phyloP scores from a whole-genome alignment of 35 echinoderm and acorn worm genomes.

The Ptychodera flava region DNA sequence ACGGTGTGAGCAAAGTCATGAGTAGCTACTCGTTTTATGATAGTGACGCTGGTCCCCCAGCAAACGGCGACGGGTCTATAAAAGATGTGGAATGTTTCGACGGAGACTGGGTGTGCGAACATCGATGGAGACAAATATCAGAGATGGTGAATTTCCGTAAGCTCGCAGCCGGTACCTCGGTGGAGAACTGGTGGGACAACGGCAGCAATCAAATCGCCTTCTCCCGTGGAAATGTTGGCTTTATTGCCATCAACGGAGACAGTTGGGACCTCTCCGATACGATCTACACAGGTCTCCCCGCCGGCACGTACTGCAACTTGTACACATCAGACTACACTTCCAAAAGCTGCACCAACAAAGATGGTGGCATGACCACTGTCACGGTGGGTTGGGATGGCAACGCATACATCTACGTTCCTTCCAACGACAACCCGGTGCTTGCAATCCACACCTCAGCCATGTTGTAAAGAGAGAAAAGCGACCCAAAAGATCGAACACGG shows the following conservation, averaged over 20 bases:
- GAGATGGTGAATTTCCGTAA: slow-evolving; percentile 65
- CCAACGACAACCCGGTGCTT: slow-evolving; percentile 6
- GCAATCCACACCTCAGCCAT: slow-evolving; percentile 17
- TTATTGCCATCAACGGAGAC: slow-evolving; percentile 59
- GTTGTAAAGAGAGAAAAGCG: no score
- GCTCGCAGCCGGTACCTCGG: slow-evolving; percentile 15
- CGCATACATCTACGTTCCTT: slow-evolving; percentile 12
- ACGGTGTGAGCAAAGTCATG: slow-evolving; percentile 65
- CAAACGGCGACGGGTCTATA: slow-evolving; percentile 3
- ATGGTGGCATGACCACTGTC: background rate
- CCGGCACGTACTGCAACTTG: slow-evolving; percentile 53
- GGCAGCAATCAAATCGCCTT: slow-evolving; percentile 60
- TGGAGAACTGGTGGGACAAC: slow-evolving; percentile 67
- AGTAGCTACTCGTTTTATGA: slow-evolving; percentile 54
- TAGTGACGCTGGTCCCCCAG: slow-evolving; percentile 45
- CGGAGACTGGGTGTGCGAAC: slow-evolving; percentile 66
- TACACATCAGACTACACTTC: slow-evolving; percentile 31
- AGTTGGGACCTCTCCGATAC: slow-evolving; percentile 1
- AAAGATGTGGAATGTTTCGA: slow-evolving; percentile 14
- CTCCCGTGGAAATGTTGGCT: slow-evolving; percentile 44
- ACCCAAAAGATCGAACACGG: no score
- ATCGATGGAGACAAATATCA: slow-evolving; percentile 53
- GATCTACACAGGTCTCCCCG: slow-evolving; percentile 32
- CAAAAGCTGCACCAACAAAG: slow-evolving; percentile 15
- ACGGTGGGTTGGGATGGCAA: slow-evolving; percentile 7